phyloP scores from a whole-genome alignment of 2,888 invertebrate species.

The Papilio protenor region DNA sequence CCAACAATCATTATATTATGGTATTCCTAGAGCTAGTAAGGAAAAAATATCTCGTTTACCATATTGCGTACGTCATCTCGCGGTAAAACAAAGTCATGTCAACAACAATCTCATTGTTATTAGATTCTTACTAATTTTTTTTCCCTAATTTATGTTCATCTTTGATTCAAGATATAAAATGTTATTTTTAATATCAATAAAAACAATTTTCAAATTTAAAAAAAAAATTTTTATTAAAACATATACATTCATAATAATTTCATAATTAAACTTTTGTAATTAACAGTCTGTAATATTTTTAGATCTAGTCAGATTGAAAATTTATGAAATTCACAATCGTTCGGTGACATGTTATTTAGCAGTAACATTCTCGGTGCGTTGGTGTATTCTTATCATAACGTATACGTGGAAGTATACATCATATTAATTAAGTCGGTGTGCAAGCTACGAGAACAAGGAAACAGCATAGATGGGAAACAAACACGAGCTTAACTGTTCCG shows the following conservation, averaged over 20 bases:
- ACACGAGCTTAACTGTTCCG: conserved; percentile 70
- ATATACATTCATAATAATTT: too few species aligned
- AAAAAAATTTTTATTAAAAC: too few species aligned
- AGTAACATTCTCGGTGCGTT: not conserved
- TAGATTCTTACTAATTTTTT: not conserved
- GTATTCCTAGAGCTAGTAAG: not conserved
- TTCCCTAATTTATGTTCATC: not conserved
- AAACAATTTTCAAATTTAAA: too few species aligned
- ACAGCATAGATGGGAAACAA: conserved; percentile 66
- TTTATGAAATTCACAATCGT: not conserved
- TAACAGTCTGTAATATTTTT: not conserved
- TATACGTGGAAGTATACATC: conserved; percentile 27
- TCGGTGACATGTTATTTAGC: not conserved
- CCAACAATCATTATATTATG: not conserved
- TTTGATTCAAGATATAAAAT: too few species aligned
- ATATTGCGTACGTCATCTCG: not conserved
- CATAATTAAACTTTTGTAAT: too few species aligned
- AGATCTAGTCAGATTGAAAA: not conserved
- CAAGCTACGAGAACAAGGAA: conserved; percentile 52
- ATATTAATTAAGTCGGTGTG: conserved; percentile 59
- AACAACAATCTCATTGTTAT: not conserved
- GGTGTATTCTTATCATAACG: not conserved
- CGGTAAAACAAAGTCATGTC: not conserved
- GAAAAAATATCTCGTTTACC: not conserved
- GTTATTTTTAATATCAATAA: too few species aligned